These are phyloP conservation scores for Torymus texanus DNA, from an alignment of 2,888 invertebrate species.

Conservation along the genomic window DNA sequence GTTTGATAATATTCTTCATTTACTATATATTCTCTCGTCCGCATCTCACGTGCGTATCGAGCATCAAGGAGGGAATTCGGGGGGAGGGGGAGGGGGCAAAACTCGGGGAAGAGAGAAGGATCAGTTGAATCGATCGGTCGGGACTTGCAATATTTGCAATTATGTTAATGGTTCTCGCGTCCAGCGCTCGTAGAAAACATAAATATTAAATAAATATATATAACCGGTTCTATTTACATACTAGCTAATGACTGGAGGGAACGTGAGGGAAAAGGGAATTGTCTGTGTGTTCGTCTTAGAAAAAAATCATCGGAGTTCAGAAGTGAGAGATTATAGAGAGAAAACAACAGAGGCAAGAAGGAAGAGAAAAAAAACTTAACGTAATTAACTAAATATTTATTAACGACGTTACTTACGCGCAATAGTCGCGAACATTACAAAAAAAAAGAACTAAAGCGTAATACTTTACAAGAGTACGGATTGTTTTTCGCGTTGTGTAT, in stretches of 20 bases:
- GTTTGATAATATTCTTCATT: constrained; percentile 49
- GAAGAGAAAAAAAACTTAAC: constrained; percentile 15
- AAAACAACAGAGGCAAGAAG: background rate
- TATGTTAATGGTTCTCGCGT: constrained; percentile 63
- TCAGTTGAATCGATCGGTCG: constrained; percentile 27
- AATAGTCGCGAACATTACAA: constrained; percentile 6
- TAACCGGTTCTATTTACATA: constrained; percentile 67
- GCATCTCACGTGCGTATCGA: constrained; percentile 16
- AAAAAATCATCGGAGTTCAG: no score
- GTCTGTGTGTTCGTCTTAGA: constrained; percentile 45
- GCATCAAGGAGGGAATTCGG: constrained; percentile 24
- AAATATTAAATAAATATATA: constrained; percentile 72
- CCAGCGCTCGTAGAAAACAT: constrained; percentile 72
- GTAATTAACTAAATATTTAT: constrained; percentile 6
- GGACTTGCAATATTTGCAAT: constrained; percentile 48
- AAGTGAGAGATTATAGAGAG: background rate
- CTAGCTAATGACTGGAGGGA: constrained; percentile 43
- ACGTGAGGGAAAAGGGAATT: constrained; percentile 33
- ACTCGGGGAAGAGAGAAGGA: no score
- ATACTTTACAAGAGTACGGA: constrained; percentile 45
- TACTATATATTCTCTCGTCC: constrained; percentile 36
- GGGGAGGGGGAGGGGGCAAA: constrained; percentile 4
- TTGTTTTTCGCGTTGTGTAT: background rate
- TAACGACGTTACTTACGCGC: background rate
- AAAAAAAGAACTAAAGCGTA: constrained; percentile 25